Evolutionary conservation across 2,888 invertebrate genomes (phyloP).

Genomic region (Agriopis marginaria): DNA sequence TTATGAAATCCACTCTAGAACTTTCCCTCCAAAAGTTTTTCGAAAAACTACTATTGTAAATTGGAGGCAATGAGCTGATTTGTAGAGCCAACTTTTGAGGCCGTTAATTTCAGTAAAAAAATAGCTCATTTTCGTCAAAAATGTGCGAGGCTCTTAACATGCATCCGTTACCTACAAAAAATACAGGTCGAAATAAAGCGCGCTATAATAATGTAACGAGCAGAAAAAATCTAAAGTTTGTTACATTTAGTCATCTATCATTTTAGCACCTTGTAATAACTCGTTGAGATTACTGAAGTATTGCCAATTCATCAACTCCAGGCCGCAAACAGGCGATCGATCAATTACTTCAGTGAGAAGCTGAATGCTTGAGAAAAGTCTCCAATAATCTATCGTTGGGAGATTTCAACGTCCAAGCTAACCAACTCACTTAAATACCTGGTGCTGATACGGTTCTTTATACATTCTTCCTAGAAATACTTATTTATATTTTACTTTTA

Average conservation of each 20-base stretch:
- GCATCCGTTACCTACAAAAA: neutral
- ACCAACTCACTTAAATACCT: neutral
- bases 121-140: no score
- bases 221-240: neutral
- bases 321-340: slow-evolving; percentile 42
- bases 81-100: no score
- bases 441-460: neutral
- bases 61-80: no score
- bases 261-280: slow-evolving; percentile 33
- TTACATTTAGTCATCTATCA: slow-evolving; percentile 24
- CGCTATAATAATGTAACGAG: neutral
- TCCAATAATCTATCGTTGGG: slow-evolving; percentile 40
- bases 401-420: slow-evolving; percentile 1
- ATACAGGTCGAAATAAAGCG: no score
- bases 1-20: no score
- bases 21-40: no score
- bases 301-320: slow-evolving; percentile 46
- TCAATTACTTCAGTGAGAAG: slow-evolving; percentile 43
- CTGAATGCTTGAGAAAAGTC: slow-evolving; percentile 42
- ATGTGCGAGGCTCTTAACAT: no score
- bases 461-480: no score
- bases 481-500: no score
- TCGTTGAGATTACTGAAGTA: slow-evolving; percentile 39
- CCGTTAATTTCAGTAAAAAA: no score
- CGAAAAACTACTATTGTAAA: no score